phyloP scores from a whole-genome alignment of 2,888 invertebrate species.

The Catotricha subobsoleta region DNA sequence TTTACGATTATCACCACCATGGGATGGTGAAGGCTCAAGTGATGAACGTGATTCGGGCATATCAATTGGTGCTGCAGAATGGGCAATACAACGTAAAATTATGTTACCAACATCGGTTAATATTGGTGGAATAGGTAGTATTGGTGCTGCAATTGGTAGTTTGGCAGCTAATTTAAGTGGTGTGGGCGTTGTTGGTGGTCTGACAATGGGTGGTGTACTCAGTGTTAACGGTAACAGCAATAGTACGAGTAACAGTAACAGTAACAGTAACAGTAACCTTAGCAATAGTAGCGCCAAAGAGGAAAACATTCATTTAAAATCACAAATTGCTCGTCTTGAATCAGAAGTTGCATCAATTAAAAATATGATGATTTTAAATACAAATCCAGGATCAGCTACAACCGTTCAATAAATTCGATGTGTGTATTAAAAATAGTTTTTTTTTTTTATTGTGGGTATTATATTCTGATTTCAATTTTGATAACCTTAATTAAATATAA shows the following conservation, averaged over 20 bases:
- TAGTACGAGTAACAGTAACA: background rate
- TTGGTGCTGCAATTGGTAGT: constrained; percentile 2
- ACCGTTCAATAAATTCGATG: constrained; percentile 3
- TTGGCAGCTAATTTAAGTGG: constrained; percentile 1
- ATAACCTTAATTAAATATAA: too few relatives aligned
- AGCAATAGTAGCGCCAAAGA: constrained; percentile 24
- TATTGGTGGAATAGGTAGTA: background rate
- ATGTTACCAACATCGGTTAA: constrained; percentile 1
- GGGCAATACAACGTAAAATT: constrained; percentile 13
- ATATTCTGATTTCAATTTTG: too few relatives aligned
- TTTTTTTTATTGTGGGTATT: too few relatives aligned
- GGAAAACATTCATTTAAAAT: constrained; percentile 59
- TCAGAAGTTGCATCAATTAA: constrained; percentile 83
- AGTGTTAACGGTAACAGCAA: background rate
- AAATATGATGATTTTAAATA: constrained; percentile 55
- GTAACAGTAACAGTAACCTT: background rate
- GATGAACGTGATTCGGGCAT: constrained; percentile 83
- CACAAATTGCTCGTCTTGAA: constrained; percentile 71
- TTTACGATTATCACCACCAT: constrained; percentile 59
- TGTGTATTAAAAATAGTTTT: background rate
- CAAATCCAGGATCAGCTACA: constrained; percentile 7
- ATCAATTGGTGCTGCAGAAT: constrained; percentile 41
- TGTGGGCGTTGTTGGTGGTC: constrained; percentile 1
- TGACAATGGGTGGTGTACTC: constrained; percentile 2
- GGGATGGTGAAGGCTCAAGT: constrained; percentile 79